A percentile compares a stretch with the other conserved stretches of the same genome.
Conservation (phyloP, 2,888 invertebrate species). For the Vannuccia rotundouncinata region DNA sequence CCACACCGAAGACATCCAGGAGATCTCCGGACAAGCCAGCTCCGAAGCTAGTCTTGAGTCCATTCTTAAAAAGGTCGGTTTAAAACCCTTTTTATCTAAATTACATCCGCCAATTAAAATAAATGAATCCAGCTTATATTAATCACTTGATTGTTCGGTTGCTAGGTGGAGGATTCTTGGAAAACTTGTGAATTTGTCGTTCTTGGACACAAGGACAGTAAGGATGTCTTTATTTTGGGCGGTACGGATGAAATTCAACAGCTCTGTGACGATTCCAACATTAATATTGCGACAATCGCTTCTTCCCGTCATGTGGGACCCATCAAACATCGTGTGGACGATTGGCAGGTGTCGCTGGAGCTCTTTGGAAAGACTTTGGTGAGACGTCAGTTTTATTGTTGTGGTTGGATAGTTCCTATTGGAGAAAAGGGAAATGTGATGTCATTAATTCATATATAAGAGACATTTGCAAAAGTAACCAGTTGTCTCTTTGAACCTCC, state of each 20-base stretch:
- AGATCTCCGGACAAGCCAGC: slow-evolving; percentile 77
- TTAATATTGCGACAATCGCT: slow-evolving; percentile 75
- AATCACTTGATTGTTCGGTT: neutral
- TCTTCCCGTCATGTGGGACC: slow-evolving; percentile 79
- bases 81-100: neutral
- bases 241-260: slow-evolving; percentile 76
- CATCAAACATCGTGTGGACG: slow-evolving; percentile 72
- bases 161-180: slow-evolving; percentile 74
- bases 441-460: too few relatives aligned
- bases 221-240: slow-evolving; percentile 75
- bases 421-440: too few relatives aligned
- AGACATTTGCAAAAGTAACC: neutral
- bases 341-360: slow-evolving; percentile 71
- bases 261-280: slow-evolving; percentile 75
- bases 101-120: too few relatives aligned
- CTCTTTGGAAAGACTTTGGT: slow-evolving; percentile 76
- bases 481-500: slow-evolving; percentile 34
- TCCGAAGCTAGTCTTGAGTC: slow-evolving; percentile 76
- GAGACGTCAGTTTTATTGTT: slow-evolving; percentile 44
- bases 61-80: slow-evolving; percentile 67
- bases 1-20: slow-evolving; percentile 69
- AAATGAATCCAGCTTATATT: too few relatives aligned
- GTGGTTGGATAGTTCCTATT: neutral
- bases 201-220: slow-evolving; percentile 70
- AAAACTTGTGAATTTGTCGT: slow-evolving; percentile 71